Base-by-base conservation (phyloP, 2,113 vertebrate genomes). In the Nothobranchius furzeri region DNA sequence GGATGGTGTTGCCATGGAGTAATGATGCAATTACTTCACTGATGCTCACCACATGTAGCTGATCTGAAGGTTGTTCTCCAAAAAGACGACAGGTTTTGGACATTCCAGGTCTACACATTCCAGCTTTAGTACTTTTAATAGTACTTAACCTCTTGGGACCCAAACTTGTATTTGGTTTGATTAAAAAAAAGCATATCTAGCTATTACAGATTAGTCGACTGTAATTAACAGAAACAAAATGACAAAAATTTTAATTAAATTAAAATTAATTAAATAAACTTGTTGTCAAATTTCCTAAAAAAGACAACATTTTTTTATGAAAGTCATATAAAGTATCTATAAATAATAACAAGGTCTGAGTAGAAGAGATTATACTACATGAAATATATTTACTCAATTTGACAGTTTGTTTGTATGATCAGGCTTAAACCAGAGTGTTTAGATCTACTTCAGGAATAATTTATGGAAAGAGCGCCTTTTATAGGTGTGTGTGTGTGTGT, bases 11-110 rank as follows among this genome's bases (percentile, higher is more conserved):
- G 47, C 47, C 13, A 4, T 70, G 62, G 40, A 76, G 51, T 85
- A 76, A 82, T 78, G 62, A 79, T 65, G 64, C 73, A 71, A 82
- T 84, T 53, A 82, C 62, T 63, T 56, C 40, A 64, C 74, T 64
- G 62, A 67, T 82, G 71, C 49, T 46, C 64, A 17, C 73, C 81
- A 81, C 75, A 71, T 84, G 75, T 61, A 74, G 68, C 54, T 14
- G 56, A 80, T 76, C 51, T 53, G 49, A 37, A 56, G 59, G 79
- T 76, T 63, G 61, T 49, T 20, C 25, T 14, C 25, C 24, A 59
- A 63, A 53, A 48, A 36, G 60, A 30, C 37, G 42, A 20, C 48
- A 35, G 52, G 57, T 35, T n/a, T 13, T n/a, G 37, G 43, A 57
- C 60, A 42, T 74, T 61, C 58, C 63, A 17, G 24, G 37, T 65